Percentiles rank a stretch among this genome's conserved stretches.
Conservation (phyloP, 1,140 invertebrate species). For the Macrobrachium nipponense region DNA sequence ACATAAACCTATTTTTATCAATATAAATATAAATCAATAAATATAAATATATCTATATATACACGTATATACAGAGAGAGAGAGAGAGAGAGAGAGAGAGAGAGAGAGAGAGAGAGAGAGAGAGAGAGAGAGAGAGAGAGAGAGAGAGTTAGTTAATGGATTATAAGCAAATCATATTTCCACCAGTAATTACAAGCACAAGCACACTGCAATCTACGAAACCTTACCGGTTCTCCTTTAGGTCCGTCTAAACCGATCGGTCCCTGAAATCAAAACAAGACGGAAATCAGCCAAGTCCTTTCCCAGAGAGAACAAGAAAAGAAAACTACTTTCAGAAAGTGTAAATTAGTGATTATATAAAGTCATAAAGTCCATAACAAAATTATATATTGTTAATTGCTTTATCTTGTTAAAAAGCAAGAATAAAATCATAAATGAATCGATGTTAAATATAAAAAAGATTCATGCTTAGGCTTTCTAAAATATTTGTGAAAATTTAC, state of each 20-base stretch:
- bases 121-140: no score
- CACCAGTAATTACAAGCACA: no score
- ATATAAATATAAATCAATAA: neutral
- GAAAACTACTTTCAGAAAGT: neutral
- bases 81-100: no score
- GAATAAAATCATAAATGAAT: no score
- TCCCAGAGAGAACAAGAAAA: neutral
- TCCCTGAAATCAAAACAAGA: constrained; percentile 76
- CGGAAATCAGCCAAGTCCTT: neutral
- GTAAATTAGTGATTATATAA: neutral
- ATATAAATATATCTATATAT: neutral
- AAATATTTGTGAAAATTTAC: no score
- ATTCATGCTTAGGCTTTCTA: no score
- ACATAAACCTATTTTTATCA: no score
- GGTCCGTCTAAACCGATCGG: constrained; percentile 93
- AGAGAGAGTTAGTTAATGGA: no score
- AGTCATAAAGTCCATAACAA: no score
- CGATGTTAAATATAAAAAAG: no score
- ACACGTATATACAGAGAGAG: neutral
- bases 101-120: no score
- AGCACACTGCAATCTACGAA: neutral
- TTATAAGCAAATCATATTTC: no score
- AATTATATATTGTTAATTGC: neutral
- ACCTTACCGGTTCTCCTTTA: constrained; percentile 90
- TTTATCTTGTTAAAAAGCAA: constrained; percentile 8